Evolutionary conservation across 1,140 invertebrate species (phyloP).

Genomic region (Drosophila trapezifrons): DNA sequence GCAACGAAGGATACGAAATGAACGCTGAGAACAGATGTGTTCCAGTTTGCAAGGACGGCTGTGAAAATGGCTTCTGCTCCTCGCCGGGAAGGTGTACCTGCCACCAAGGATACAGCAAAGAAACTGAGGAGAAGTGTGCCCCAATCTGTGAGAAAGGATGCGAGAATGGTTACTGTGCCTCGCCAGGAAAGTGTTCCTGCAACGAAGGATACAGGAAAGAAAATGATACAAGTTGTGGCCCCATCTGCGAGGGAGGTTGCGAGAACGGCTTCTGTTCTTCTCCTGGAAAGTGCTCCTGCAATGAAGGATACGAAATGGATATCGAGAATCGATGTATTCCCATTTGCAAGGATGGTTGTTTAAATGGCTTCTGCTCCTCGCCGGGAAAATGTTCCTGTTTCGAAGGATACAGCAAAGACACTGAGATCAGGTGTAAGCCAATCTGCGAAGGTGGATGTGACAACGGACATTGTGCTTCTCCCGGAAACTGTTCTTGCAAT

Average conservation of each 20-base stretch:
- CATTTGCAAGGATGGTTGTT: conserved; percentile 19
- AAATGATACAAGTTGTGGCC: conserved; percentile 8
- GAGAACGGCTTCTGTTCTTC: conserved; percentile 36
- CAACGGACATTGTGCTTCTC: conserved; percentile 18
- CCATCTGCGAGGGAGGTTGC: conserved; percentile 34
- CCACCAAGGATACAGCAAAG: not conserved
- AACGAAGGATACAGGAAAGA: conserved; percentile 5
- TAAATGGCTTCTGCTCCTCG: conserved; percentile 24
- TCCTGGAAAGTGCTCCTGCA: conserved; percentile 30
- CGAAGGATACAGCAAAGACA: too few species aligned
- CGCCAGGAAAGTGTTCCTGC: conserved; percentile 18
- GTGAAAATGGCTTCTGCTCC: conserved; percentile 37
- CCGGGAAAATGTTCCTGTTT: conserved; percentile 17
- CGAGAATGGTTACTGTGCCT: conserved; percentile 20
- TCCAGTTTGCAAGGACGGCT: conserved; percentile 18
- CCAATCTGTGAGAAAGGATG: conserved; percentile 7
- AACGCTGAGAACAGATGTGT: conserved; percentile 3
- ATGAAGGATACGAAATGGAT: conserved; percentile 2
- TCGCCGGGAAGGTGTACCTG: conserved; percentile 22
- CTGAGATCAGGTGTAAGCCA: conserved; percentile 6
- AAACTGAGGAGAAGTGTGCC: conserved; percentile 3
- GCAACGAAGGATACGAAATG: conserved; percentile 10
- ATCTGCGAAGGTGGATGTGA: conserved; percentile 14
- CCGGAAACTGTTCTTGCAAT: conserved; percentile 24
- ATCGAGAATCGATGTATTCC: conserved; percentile 17